A percentile compares a stretch with the other conserved stretches of the same genome.
These are phyloP conservation scores for Lycocerus yunnanus DNA, from an alignment of 2,888 invertebrate species.

Conservation along the genomic window DNA sequence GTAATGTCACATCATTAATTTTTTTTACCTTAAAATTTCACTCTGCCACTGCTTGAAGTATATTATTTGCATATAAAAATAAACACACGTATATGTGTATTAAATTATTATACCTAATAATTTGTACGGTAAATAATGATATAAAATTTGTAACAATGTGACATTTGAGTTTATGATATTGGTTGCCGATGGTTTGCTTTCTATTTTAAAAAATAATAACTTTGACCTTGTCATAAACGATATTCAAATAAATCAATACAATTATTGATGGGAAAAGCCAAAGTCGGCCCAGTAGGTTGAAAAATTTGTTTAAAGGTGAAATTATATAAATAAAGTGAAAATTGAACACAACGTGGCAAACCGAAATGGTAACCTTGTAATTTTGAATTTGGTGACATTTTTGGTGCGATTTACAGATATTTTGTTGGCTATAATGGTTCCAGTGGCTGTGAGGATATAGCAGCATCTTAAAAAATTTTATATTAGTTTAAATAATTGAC, in stretches of 20 bases:
- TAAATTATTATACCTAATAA: not conserved
- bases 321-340: not conserved
- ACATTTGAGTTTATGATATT: too few species aligned
- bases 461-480: not conserved
- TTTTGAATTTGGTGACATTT: not conserved
- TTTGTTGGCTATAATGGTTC: conserved; percentile 22
- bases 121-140: not conserved
- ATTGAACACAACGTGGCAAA: not conserved
- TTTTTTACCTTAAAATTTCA: not conserved
- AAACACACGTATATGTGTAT: too few species aligned
- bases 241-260: not conserved
- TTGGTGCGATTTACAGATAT: not conserved
- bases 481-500: not conserved
- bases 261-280: not conserved
- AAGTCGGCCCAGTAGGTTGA: not conserved
- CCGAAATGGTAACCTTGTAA: not conserved
- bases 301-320: not conserved
- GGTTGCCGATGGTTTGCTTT: not conserved
- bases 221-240: not conserved
- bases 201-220: not conserved
- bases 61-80: not conserved
- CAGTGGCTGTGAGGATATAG: conserved; percentile 9
- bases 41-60: not conserved
- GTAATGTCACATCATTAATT: too few species aligned
- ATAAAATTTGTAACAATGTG: not conserved